These are phyloP conservation scores for Drosophila trapezifrons DNA, from an alignment of 1,140 invertebrate genomes.

Conservation along the genomic window DNA sequence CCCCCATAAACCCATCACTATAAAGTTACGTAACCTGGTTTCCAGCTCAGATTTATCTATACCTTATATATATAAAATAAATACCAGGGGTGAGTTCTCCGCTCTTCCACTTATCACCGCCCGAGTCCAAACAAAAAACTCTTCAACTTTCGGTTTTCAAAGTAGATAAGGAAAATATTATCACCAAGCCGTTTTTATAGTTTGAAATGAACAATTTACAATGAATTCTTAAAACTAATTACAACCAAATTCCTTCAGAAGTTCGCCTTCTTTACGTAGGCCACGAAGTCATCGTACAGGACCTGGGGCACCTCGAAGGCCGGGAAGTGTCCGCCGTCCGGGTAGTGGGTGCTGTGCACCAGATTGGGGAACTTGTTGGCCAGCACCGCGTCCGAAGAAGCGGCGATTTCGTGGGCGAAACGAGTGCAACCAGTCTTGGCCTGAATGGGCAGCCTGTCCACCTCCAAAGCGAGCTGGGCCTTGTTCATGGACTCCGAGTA, in stretches of 20 bases:
- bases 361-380: constrained; percentile 87
- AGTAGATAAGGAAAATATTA: constrained; percentile 26
- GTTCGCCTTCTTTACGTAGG: constrained; percentile 62
- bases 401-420: constrained; percentile 88
- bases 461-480: constrained; percentile 75
- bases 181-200: constrained; percentile 22
- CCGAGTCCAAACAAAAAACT: constrained; percentile 5
- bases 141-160: constrained; percentile 33
- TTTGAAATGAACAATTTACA: constrained; percentile 21
- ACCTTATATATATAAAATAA: constrained; percentile 5
- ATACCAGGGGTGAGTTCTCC: background rate
- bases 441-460: constrained; percentile 86
- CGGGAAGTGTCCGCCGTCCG: constrained; percentile 93
- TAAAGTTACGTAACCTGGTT: constrained; percentile 6
- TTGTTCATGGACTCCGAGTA: constrained; percentile 88
- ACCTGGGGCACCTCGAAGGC: constrained; percentile 91
- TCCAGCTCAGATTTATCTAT: constrained; percentile 25
- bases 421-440: constrained; percentile 88
- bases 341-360: constrained; percentile 86
- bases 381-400: constrained; percentile 86
- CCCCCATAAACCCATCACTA: background rate
- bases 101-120: background rate
- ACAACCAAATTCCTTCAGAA: constrained; percentile 15
- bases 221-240: constrained; percentile 13
- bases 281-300: constrained; percentile 87